Percentiles rank a stretch among this genome's conserved stretches.
phyloP scores from a whole-genome alignment of 2,888 invertebrate species.

The Keiferia lycopersicella region DNA sequence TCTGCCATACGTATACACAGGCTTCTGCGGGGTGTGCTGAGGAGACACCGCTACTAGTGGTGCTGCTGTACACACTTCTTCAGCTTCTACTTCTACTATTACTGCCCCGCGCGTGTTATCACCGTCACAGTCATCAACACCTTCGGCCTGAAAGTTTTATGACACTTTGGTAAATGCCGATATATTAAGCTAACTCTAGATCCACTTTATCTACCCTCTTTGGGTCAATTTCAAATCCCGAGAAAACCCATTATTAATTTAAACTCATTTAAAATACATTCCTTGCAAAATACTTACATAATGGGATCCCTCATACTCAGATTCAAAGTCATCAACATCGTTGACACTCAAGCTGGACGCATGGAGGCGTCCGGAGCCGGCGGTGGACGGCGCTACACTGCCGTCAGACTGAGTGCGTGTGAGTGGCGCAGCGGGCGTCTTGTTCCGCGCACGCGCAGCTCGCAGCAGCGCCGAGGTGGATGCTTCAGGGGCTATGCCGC shows the following conservation, averaged over 20 bases:
- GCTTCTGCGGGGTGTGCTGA: constrained; percentile 84
- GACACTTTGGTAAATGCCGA: background rate
- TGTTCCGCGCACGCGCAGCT: constrained; percentile 62
- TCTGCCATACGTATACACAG: constrained; percentile 86
- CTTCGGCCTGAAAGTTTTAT: constrained; percentile 49
- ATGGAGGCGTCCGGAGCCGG: constrained; percentile 83
- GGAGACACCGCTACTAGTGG: constrained; percentile 85
- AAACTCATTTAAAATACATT: too few relatives aligned
- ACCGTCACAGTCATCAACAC: constrained; percentile 61
- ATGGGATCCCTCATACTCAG: constrained; percentile 78
- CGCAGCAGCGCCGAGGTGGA: constrained; percentile 90
- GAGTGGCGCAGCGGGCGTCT: constrained; percentile 66
- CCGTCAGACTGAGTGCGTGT: constrained; percentile 89
- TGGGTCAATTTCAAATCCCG: too few relatives aligned
- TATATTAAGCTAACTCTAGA: too few relatives aligned
- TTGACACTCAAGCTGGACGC: constrained; percentile 88
- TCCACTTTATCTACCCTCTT: too few relatives aligned
- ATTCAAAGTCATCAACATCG: constrained; percentile 84
- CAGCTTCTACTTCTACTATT: constrained; percentile 90
- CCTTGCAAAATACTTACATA: constrained; percentile 53
- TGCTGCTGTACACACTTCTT: constrained; percentile 89
- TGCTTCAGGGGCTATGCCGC: constrained; percentile 91
- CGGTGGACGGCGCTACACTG: constrained; percentile 84
- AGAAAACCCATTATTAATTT: too few relatives aligned
- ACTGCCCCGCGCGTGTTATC: constrained; percentile 86